Evolutionary conservation across 1,140 invertebrate genomes (phyloP).

Genomic region (Hylaeus anthracinus): DNA sequence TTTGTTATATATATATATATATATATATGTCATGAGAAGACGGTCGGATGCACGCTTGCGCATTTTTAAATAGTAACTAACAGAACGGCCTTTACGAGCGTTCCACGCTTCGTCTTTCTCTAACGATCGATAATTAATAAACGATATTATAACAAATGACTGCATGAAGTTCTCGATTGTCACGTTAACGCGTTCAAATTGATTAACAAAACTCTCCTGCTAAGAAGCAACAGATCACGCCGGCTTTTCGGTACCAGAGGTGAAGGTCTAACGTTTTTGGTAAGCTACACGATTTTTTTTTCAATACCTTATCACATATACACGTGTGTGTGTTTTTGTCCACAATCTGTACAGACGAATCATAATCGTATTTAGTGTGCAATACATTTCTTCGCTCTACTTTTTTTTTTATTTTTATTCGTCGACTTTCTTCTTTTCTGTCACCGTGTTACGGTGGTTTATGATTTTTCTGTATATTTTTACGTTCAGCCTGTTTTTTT

Average conservation of each 20-base stretch:
- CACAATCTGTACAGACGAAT: constrained; percentile 27
- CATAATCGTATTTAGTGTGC: constrained; percentile 74
- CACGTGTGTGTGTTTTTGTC: background rate
- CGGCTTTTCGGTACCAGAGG: constrained; percentile 74
- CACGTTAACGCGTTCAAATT: constrained; percentile 51
- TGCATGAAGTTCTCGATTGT: constrained; percentile 19
- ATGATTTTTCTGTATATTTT: constrained; percentile 28
- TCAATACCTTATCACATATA: constrained; percentile 29
- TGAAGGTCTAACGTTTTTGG: constrained; percentile 74
- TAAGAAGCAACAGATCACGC: constrained; percentile 58
- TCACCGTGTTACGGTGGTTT: constrained; percentile 21
- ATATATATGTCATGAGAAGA: background rate
- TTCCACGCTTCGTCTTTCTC: constrained; percentile 16
- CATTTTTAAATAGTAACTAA: constrained; percentile 18
- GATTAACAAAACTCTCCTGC: constrained; percentile 75
- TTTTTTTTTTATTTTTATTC: constrained; percentile 27
- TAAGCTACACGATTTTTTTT: constrained; percentile 71
- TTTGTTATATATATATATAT: background rate
- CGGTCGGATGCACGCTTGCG: constrained; percentile 9
- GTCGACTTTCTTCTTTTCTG: background rate
- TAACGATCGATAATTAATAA: constrained; percentile 21
- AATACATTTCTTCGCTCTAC: constrained; percentile 58
- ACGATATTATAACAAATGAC: background rate
- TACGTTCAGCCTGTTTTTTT: constrained; percentile 41
- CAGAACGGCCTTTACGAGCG: constrained; percentile 8